These are phyloP conservation scores for Coelopa pilipes DNA, from an alignment of 2,888 invertebrate species.

Conservation along the genomic window DNA sequence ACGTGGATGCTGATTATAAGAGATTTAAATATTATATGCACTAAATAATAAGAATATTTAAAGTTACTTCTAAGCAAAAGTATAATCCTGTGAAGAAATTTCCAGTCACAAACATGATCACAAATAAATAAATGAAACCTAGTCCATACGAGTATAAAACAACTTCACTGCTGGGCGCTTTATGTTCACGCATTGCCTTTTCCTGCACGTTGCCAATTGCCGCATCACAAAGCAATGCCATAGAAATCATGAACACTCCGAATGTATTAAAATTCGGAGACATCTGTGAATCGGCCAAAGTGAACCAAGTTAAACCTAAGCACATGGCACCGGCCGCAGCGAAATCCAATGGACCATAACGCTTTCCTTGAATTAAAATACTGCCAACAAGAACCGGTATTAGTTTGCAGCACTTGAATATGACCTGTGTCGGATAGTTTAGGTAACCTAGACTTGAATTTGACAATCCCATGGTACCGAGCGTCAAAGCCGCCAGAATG, in stretches of 20 bases:
- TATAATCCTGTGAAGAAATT: slow-evolving; percentile 78
- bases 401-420: slow-evolving; percentile 97
- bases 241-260: slow-evolving; percentile 80
- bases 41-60: neutral
- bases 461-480: slow-evolving; percentile 96
- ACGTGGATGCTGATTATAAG: slow-evolving; percentile 72
- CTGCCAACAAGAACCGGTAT: slow-evolving; percentile 96
- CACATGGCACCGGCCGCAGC: slow-evolving; percentile 88
- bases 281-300: slow-evolving; percentile 81
- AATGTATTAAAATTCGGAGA: slow-evolving; percentile 78
- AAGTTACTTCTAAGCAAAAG: slow-evolving; percentile 81
- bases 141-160: slow-evolving; percentile 92
- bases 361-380: slow-evolving; percentile 90
- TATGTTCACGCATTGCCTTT: slow-evolving; percentile 87
- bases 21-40: slow-evolving; percentile 35
- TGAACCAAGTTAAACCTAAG: slow-evolving; percentile 89
- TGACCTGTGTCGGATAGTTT: slow-evolving; percentile 97
- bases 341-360: slow-evolving; percentile 85
- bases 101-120: slow-evolving; percentile 78
- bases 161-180: slow-evolving; percentile 89
- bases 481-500: slow-evolving; percentile 84
- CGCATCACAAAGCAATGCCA: slow-evolving; percentile 93
- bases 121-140: slow-evolving; percentile 83
- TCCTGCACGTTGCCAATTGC: slow-evolving; percentile 97
- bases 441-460: slow-evolving; percentile 93